A percentile compares a stretch with the other conserved stretches of the same genome.
Evolutionary conservation across 2,888 invertebrate species (phyloP).

Genomic region (Drosophila monieri): DNA sequence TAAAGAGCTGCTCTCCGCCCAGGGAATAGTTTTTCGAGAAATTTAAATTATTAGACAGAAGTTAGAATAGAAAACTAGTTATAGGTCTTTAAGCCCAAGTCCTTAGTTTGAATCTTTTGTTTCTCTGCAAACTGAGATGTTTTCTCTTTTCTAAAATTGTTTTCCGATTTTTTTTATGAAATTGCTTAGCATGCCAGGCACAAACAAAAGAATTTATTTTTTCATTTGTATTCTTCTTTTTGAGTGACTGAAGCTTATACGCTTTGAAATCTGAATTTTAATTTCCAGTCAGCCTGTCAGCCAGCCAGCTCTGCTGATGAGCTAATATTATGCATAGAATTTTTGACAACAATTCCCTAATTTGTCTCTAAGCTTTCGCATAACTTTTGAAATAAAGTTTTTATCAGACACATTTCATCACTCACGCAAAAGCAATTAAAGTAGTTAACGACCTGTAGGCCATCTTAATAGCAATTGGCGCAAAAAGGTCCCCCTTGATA

Average conservation of each 20-base stretch:
- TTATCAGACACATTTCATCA: conserved; percentile 53
- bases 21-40: conserved; percentile 3
- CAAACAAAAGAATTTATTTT: conserved; percentile 74
- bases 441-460: conserved; percentile 12
- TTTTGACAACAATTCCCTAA: conserved; percentile 49
- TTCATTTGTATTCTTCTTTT: conserved; percentile 37
- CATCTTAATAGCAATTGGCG: conserved; percentile 6
- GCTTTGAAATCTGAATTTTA: conserved; percentile 66
- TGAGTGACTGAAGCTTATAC: conserved; percentile 38
- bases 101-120: conserved; percentile 24
- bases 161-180: conserved; percentile 44
- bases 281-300: conserved; percentile 48
- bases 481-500: background rate
- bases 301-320: conserved; percentile 53
- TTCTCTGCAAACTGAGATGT: conserved; percentile 8
- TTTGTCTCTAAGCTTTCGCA: conserved; percentile 6
- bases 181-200: conserved; percentile 69
- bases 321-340: conserved; percentile 73
- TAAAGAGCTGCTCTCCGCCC: conserved; percentile 29
- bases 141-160: conserved; percentile 49
- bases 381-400: conserved; percentile 4
- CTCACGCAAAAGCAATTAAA: conserved; percentile 33
- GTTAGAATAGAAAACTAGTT: background rate
- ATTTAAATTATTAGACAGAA: conserved; percentile 11
- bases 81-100: too few species aligned